phyloP scores from a whole-genome alignment of 2,797 vertebrate genomes.

The Lophius americanus region DNA sequence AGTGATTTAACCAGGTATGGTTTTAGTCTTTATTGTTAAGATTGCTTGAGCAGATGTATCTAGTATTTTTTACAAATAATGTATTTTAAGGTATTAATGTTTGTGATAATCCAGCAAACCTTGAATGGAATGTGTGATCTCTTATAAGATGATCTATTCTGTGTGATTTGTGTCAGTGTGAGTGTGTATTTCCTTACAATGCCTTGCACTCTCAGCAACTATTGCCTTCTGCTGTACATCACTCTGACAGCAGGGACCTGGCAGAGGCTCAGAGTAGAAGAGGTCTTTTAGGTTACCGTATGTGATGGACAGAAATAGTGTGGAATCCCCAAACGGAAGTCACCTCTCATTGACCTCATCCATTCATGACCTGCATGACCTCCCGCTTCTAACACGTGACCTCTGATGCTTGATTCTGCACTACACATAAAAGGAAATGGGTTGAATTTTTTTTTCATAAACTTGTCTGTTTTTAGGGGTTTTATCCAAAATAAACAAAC shows the following conservation, averaged over 20 bases:
- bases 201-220: conserved; percentile 55
- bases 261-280: conserved; percentile 54
- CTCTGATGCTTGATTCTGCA: conserved; percentile 35
- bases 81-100: conserved; percentile 30
- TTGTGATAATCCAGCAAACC: neutral
- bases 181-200: conserved; percentile 36
- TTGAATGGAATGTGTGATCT: conserved; percentile 9
- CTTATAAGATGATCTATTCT: conserved; percentile 23
- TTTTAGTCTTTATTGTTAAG: too few relatives aligned
- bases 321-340: conserved; percentile 71
- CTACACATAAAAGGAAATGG: conserved; percentile 36
- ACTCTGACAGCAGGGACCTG: conserved; percentile 66
- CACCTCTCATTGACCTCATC: conserved; percentile 72
- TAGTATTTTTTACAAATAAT: neutral
- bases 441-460: conserved; percentile 6
- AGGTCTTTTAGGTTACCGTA: conserved; percentile 54
- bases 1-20: too few relatives aligned
- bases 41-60: too few relatives aligned
- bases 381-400: conserved; percentile 52
- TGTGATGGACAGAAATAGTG: conserved; percentile 71
- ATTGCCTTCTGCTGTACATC: conserved; percentile 70
- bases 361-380: conserved; percentile 57
- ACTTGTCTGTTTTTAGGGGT: neutral
- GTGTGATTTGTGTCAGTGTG: neutral
- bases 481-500: neutral